These are phyloP conservation scores for Litocranius walleri DNA, from an alignment of 2,113 vertebrate genomes.

Conservation along the genomic window DNA sequence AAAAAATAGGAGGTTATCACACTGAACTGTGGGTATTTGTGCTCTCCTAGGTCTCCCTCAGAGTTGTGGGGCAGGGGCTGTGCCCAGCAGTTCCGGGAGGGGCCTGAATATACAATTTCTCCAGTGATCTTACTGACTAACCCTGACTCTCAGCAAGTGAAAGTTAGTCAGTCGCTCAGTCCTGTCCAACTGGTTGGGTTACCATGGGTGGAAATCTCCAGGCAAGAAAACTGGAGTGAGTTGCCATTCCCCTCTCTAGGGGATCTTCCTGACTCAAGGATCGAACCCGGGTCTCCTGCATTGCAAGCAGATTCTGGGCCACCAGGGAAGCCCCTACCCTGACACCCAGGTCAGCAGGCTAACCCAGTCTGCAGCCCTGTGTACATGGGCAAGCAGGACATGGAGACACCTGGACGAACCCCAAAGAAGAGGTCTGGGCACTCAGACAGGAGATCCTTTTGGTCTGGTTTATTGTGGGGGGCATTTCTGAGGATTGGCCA, in stretches of 20 bases:
- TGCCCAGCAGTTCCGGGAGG: not conserved
- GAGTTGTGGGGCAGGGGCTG: not conserved
- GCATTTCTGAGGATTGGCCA: slow-evolving; percentile 6
- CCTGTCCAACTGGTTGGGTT: not conserved
- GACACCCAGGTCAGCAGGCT: not conserved
- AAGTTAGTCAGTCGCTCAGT: not conserved
- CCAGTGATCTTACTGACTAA: not conserved
- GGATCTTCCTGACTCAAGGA: not conserved
- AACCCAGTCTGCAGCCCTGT: not conserved
- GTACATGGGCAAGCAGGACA: not conserved
- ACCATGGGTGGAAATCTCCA: not conserved
- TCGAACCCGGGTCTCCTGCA: not conserved
- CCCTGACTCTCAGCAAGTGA: not conserved
- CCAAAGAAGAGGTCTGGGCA: not conserved
- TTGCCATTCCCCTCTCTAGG: not conserved
- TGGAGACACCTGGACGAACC: not conserved
- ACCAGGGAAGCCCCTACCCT: not conserved
- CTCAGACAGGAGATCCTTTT: not conserved
- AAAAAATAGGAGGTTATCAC: not conserved
- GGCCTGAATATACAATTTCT: not conserved
- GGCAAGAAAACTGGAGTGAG: not conserved
- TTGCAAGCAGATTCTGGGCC: not conserved
- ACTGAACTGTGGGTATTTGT: not conserved
- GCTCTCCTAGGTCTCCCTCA: not conserved
- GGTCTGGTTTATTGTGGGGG: slow-evolving; percentile 4